Conservation (phyloP, 2,888 invertebrate species). For the Leucophora obtusa region DNA sequence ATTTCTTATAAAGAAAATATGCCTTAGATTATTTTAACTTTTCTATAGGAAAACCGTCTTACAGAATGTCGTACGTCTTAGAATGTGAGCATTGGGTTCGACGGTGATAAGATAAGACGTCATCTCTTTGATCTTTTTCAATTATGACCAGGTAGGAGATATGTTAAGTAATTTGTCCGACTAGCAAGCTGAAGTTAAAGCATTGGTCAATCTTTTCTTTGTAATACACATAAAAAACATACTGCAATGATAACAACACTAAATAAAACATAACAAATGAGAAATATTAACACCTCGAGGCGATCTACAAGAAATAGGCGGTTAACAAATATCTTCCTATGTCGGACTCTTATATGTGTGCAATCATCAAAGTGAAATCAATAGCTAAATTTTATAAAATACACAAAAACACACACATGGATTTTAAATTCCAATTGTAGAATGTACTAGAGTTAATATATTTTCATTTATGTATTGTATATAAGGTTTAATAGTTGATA, state of each 20-base stretch:
- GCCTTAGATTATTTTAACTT: no score
- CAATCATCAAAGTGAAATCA: background rate
- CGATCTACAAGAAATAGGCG: conserved; percentile 21
- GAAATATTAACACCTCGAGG: conserved; percentile 30
- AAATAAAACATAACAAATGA: background rate
- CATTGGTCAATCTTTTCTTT: background rate
- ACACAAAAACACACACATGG: background rate
- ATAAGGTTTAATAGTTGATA: background rate
- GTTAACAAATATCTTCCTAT: conserved; percentile 2
- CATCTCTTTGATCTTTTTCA: no score
- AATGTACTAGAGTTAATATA: background rate
- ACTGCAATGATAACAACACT: conserved; percentile 1
- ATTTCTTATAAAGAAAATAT: no score
- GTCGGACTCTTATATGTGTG: background rate
- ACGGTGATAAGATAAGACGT: no score
- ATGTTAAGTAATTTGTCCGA: no score
- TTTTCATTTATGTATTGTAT: background rate
- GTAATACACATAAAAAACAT: background rate
- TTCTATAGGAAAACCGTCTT: no score
- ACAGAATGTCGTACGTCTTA: no score
- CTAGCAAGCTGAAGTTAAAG: background rate
- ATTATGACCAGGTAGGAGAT: no score
- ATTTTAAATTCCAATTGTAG: background rate
- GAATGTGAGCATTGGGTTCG: no score
- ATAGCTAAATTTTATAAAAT: background rate